Conservation (phyloP, 2,113 vertebrate genomes). For the Macroglossus sobrinus region DNA sequence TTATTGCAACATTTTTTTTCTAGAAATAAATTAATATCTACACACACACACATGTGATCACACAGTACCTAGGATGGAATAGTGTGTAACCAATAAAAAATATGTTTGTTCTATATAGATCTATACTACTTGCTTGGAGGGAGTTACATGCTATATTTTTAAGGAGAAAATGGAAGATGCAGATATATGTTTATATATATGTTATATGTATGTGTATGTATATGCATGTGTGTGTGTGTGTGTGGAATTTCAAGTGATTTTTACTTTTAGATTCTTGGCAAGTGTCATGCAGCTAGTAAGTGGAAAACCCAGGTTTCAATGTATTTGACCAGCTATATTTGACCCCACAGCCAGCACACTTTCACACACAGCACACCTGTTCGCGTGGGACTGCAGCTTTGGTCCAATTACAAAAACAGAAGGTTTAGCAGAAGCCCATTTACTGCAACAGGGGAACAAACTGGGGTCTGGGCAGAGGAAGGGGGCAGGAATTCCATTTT, state of each 20-base stretch:
- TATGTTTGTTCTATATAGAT: background rate
- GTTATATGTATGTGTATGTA: no score
- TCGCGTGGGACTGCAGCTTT: background rate
- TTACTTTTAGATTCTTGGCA: background rate
- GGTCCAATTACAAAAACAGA: background rate
- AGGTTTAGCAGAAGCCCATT: background rate
- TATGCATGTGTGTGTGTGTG: no score
- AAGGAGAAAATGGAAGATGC: background rate
- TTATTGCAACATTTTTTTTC: background rate
- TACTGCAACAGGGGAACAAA: background rate
- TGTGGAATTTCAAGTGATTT: background rate
- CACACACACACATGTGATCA: background rate
- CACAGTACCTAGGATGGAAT: background rate
- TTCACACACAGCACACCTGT: background rate
- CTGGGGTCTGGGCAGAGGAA: background rate
- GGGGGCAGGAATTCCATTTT: background rate
- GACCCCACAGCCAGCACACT: background rate
- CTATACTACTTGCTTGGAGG: background rate
- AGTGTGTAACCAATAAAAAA: background rate
- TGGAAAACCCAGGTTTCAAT: background rate
- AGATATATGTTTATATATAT: no score
- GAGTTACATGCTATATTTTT: background rate
- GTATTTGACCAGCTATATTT: background rate
- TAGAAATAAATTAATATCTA: background rate
- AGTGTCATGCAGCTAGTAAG: background rate